phyloP scores from a whole-genome alignment of 2,797 vertebrate species.

The Rachycentron canadum region DNA sequence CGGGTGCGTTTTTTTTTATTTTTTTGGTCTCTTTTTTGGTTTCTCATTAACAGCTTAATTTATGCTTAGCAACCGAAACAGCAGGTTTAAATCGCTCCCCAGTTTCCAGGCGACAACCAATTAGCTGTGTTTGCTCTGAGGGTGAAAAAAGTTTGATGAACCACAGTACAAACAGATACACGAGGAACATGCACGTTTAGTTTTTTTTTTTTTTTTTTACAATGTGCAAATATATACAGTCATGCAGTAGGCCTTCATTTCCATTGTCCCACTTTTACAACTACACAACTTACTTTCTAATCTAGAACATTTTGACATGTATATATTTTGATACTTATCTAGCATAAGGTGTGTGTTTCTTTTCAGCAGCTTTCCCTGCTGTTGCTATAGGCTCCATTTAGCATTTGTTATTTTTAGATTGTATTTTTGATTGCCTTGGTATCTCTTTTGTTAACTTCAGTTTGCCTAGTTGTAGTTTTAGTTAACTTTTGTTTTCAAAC shows the following conservation, averaged over 20 bases:
- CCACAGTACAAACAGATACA: slow-evolving; percentile 26
- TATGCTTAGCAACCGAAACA: slow-evolving; percentile 15
- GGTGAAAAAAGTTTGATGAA: slow-evolving; percentile 37
- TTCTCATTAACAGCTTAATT: neutral
- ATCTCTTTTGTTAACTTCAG: too few species aligned
- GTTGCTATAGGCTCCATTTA: neutral
- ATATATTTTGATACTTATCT: too few species aligned
- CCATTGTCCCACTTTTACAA: neutral
- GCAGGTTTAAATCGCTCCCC: slow-evolving; percentile 9
- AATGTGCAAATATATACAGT: neutral
- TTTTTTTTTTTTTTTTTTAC: too few species aligned
- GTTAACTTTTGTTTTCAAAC: too few species aligned
- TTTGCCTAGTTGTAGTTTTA: too few species aligned
- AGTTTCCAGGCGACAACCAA: slow-evolving; percentile 54
- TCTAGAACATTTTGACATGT: too few species aligned
- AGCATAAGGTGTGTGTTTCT: too few species aligned
- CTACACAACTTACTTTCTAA: neutral
- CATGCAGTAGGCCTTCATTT: neutral
- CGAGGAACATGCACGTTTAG: neutral
- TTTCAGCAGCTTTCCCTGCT: too few species aligned
- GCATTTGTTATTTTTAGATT: neutral
- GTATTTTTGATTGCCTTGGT: too few species aligned
- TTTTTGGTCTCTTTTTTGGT: neutral
- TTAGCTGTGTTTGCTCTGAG: slow-evolving; percentile 51
- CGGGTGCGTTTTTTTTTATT: too few species aligned